Conservation (phyloP, 2,888 invertebrate genomes). For the Drosophila mimica region DNA sequence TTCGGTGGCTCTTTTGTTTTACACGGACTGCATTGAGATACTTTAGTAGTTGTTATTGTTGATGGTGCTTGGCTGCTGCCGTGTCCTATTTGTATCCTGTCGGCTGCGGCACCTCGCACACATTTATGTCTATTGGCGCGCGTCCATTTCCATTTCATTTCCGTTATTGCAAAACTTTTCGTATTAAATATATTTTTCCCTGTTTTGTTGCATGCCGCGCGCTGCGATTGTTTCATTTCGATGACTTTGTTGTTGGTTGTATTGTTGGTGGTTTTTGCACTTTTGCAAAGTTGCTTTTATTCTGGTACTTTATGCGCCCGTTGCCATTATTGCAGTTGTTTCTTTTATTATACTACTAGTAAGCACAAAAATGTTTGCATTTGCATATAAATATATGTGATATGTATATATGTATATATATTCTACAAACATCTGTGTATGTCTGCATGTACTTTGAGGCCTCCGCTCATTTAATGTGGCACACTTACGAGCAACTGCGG, state of each 20-base stretch:
- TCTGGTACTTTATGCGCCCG: conserved; percentile 72
- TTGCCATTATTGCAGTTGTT: conserved; percentile 77
- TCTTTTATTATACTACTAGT: conserved; percentile 68
- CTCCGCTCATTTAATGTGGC: conserved; percentile 55
- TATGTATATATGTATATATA: background rate
- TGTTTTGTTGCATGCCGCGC: conserved; percentile 40
- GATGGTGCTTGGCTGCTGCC: conserved; percentile 56
- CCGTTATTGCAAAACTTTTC: conserved; percentile 80
- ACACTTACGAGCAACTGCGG: conserved; percentile 40
- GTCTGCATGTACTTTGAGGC: conserved; percentile 25
- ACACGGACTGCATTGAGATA: conserved; percentile 69
- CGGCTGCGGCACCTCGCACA: conserved; percentile 61
- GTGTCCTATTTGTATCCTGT: conserved; percentile 79
- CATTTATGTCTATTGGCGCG: conserved; percentile 80
- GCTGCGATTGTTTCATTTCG: conserved; percentile 72
- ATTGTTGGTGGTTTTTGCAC: conserved; percentile 67
- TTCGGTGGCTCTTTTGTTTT: conserved; percentile 70
- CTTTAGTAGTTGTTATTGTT: conserved; percentile 46
- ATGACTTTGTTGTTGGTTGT: conserved; percentile 40
- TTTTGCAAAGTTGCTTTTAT: conserved; percentile 72
- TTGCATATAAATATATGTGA: conserved; percentile 36
- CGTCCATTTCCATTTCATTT: conserved; percentile 81
- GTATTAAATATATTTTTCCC: conserved; percentile 79
- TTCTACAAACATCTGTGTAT: background rate
- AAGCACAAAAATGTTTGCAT: conserved; percentile 58